Evolutionary conservation across 1,140 invertebrate genomes (phyloP).

Genomic region (Yoshiicerus persimilis): DNA sequence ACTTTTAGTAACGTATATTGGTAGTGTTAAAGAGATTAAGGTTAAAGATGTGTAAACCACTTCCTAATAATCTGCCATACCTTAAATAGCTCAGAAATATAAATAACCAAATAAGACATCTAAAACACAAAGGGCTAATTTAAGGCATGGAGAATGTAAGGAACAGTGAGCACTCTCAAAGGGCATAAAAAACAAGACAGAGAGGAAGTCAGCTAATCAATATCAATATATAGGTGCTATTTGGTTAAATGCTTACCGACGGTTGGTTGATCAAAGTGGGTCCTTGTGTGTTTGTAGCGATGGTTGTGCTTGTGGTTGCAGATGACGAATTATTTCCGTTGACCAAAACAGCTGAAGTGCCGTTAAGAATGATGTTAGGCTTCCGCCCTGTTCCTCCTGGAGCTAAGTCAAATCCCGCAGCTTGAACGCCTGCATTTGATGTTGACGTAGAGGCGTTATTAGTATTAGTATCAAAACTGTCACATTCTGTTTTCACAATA

Average conservation of each 20-base stretch:
- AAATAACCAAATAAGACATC: too few species aligned
- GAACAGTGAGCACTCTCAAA: too few species aligned
- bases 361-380: background rate
- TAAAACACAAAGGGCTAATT: too few species aligned
- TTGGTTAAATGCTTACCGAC: slow-evolving; percentile 2
- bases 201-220: background rate
- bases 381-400: slow-evolving; percentile 6
- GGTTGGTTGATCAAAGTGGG: slow-evolving; percentile 1
- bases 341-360: slow-evolving; percentile 1
- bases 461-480: slow-evolving; percentile 13
- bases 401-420: slow-evolving; percentile 11
- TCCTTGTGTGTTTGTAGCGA: background rate
- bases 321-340: background rate
- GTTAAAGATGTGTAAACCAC: too few species aligned
- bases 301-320: background rate
- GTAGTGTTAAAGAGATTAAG: too few species aligned
- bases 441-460: background rate
- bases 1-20: too few species aligned
- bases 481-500: slow-evolving; percentile 6
- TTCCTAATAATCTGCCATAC: too few species aligned
- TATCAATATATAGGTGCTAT: background rate
- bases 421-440: background rate
- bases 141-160: too few species aligned
- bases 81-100: too few species aligned
- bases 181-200: background rate